These are phyloP conservation scores for Limnephilus rhombicus DNA, from an alignment of 2,888 invertebrate species.

Conservation along the genomic window DNA sequence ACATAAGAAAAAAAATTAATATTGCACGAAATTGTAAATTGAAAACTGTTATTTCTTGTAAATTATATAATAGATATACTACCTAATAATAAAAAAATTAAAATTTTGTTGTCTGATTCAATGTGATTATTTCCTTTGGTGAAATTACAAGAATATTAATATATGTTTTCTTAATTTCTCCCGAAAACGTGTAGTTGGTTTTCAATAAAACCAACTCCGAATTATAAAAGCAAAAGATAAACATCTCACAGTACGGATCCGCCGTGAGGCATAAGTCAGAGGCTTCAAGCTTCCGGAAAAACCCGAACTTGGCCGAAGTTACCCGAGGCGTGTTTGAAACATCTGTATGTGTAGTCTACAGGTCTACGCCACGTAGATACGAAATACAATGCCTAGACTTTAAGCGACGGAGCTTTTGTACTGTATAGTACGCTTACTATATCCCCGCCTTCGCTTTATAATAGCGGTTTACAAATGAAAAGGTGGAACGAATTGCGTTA, in stretches of 20 bases:
- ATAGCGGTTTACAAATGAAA: not conserved
- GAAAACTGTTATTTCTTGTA: no score
- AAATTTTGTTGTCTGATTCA: not conserved
- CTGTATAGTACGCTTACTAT: slow-evolving; percentile 28
- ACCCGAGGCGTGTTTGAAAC: not conserved
- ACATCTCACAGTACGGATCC: slow-evolving; percentile 5
- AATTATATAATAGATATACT: no score
- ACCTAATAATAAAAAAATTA: no score
- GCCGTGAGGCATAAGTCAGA: slow-evolving; percentile 2
- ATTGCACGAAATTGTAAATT: no score
- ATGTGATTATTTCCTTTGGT: not conserved
- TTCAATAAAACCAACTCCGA: slow-evolving; percentile 10
- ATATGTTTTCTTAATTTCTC: not conserved
- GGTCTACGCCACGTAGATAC: not conserved
- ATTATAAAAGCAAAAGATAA: not conserved
- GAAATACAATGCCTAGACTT: not conserved
- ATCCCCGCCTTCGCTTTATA: slow-evolving; percentile 29
- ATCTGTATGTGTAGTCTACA: not conserved
- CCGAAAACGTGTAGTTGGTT: not conserved
- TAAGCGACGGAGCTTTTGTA: not conserved
- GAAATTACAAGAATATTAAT: not conserved
- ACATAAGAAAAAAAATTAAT: no score
- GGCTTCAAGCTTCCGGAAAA: not conserved
- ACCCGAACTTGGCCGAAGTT: not conserved
- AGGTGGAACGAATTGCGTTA: slow-evolving; percentile 14